Evolutionary conservation across 1,140 invertebrate genomes (phyloP).

Genomic region (Drosophila sulfurigaster): DNA sequence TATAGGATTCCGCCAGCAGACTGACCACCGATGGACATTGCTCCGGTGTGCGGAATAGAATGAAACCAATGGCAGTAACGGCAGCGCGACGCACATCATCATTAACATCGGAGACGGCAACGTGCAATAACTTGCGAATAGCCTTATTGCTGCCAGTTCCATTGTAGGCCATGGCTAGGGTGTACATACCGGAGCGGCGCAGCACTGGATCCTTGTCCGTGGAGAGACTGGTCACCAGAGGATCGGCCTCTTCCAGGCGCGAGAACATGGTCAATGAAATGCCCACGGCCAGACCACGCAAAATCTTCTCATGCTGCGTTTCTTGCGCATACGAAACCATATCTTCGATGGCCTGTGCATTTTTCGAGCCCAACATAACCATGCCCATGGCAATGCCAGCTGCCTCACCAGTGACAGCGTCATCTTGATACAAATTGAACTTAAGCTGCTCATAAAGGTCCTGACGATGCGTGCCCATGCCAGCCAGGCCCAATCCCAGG

Average conservation of each 20-base stretch:
- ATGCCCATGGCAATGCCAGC: conserved; percentile 97
- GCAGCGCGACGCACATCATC: conserved; percentile 99
- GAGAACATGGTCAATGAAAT: conserved; percentile 99
- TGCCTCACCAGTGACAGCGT: conserved; percentile 99
- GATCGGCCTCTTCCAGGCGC: conserved; percentile 97
- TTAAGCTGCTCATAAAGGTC: conserved; percentile 98
- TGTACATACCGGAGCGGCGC: conserved; percentile 98
- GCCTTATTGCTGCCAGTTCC: conserved; percentile 99
- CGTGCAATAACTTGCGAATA: conserved; percentile 96
- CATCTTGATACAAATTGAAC: conserved; percentile 98
- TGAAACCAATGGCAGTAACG: conserved; percentile 98
- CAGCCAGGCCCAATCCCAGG: conserved; percentile 97
- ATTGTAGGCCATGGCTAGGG: conserved; percentile 99
- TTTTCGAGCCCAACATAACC: conserved; percentile 98
- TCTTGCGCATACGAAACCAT: conserved; percentile 92
- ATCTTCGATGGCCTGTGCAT: conserved; percentile 95
- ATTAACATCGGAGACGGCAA: conserved; percentile 99
- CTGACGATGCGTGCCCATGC: conserved; percentile 97
- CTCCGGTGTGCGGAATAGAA: conserved; percentile 97
- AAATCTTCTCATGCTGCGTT: conserved; percentile 98
- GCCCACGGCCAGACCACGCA: conserved; percentile 97
- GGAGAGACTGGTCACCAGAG: conserved; percentile 94
- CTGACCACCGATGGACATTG: conserved; percentile 99
- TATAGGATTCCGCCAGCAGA: conserved; percentile 98
- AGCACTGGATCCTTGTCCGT: conserved; percentile 94